Conservation (phyloP, 2,888 invertebrate species). For the Sesia apiformis region DNA sequence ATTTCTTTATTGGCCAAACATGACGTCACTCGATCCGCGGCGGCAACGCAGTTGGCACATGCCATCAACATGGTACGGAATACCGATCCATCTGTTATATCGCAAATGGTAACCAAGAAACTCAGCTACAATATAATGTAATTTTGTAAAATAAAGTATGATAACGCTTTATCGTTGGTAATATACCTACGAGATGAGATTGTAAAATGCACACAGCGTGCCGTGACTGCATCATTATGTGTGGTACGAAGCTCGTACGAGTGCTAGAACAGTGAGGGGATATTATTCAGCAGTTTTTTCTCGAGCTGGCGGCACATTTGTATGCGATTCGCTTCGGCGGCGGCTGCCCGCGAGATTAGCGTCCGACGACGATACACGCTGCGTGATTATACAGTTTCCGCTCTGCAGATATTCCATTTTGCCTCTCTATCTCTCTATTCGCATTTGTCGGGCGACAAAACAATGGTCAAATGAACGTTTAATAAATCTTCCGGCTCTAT, state of each 20-base stretch:
- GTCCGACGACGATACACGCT: constrained; percentile 37
- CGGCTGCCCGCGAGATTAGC: constrained; percentile 58
- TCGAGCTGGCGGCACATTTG: constrained; percentile 44
- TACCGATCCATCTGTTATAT: constrained; percentile 17
- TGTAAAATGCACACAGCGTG: constrained; percentile 44
- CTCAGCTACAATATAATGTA: not conserved
- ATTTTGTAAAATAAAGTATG: not conserved
- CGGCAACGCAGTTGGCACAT: constrained; percentile 60
- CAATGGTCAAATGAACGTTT: not conserved
- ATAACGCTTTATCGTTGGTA: not conserved
- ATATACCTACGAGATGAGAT: constrained; percentile 22
- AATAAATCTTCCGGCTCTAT: too few relatives aligned
- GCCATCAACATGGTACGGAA: constrained; percentile 29
- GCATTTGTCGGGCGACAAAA: constrained; percentile 7
- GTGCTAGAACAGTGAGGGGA: constrained; percentile 40
- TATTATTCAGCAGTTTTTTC: constrained; percentile 63
- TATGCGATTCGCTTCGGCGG: constrained; percentile 62
- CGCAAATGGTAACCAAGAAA: constrained; percentile 6
- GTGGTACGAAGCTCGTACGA: constrained; percentile 42
- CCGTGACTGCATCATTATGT: constrained; percentile 49
- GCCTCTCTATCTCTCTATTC: constrained; percentile 17
- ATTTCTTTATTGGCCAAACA: constrained; percentile 15
- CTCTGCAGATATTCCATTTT: constrained; percentile 28
- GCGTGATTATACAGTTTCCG: constrained; percentile 56
- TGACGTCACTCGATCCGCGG: constrained; percentile 36